Evolutionary conservation across 2,797 vertebrate genomes (phyloP), one percentile per base, ranked within the genome.

Genomic region (Acanthurus lineatus): DNA sequence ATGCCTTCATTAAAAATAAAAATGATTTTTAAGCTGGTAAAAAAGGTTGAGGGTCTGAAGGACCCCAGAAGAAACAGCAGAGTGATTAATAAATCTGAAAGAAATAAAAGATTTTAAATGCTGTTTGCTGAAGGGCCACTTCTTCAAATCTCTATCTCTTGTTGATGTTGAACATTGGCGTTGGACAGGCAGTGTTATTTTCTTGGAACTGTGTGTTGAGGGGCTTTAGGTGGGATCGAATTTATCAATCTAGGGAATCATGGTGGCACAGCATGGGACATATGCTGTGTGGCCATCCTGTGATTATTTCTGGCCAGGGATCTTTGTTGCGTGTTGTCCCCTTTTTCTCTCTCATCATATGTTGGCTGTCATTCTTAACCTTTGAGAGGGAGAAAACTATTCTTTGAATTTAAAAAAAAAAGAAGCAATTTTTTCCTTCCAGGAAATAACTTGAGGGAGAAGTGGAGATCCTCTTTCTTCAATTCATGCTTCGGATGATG

Each of bases 401-500:
- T 65, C 16, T 54, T 72, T 8, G 35, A 32, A 32, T 3, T 32
- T 32, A 32, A 32, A 32, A 32, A 32, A 22, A 52, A 20, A 11
- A 63, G 76, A 40, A 2, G 32, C 45, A 49, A 51, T 64, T 75
- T 56, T 56, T 53, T 19, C 47, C 32, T 16, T 72, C 48, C 19
- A 6, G 51, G 53, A 68, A 9, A 69, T 79, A 35, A 56, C 42
- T 68, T 59, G n/a, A 68, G 67, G 72, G 25, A 73, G 40, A 68
- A 66, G 44, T 62, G 35, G 84, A 58, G 54, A 44, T 70, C 70
- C 25, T 32, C 35, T 40, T 62, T 81, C 69, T 81, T 81, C 60
- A 81, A 66, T 69, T 60, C 60, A 42, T 86, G 59, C 54, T 58
- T 79, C 56, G 45, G 73, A 85, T 91, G 82, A 88, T 79, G 66